Base-by-base conservation (phyloP, 2,888 invertebrate species). In the Ormia ochracea region DNA sequence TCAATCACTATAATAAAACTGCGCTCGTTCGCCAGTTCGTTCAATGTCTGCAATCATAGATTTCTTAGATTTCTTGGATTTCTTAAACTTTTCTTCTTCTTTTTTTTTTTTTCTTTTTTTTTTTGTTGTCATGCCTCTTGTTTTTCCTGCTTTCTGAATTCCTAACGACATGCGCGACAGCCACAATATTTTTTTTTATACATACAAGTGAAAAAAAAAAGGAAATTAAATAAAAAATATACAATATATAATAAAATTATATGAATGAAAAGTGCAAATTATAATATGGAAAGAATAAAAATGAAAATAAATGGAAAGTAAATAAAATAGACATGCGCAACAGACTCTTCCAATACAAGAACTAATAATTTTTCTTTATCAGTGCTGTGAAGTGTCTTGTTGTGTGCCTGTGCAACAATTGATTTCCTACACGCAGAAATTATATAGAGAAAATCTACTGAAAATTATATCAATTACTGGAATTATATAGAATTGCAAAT, bases 221-320 rank as follows among this genome's bases (percentile, higher is more conserved):
- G n/a, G n/a, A 26, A 50, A 26, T 36, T 9, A 19, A 17, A 45
- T 21, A 41, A 31, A 43, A 59, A 38, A 36, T 19, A 43, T 14
- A 58, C 9, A 41, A 58, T n/a, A n/a, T n/a, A n/a, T n/a, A n/a
- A n/a, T n/a, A n/a, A 73, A 63, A 56, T 45, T 73, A 54, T 28
- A 65, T 66, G 79, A 75, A 79, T 75, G 70, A 80, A 80, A 76
- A 80, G 80, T 80, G 80, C 72, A 72, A 76, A 80, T 80, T 72
- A 80, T 76, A 61, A 66, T 68, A 61, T 59, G 36, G 45, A 66
- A 66, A 36, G 66, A 19, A 41, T 28, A 33, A 48, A 12, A 43
- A 26, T n/a, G 43, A 23, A 33, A 23, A 28, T 36, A 65, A 14
- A 56, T 59, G 52, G 17, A 17, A 19, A 50, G 23, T 43, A 43